Evolutionary conservation across 1,140 invertebrate species (phyloP).

Genomic region (Nebria ingens): DNA sequence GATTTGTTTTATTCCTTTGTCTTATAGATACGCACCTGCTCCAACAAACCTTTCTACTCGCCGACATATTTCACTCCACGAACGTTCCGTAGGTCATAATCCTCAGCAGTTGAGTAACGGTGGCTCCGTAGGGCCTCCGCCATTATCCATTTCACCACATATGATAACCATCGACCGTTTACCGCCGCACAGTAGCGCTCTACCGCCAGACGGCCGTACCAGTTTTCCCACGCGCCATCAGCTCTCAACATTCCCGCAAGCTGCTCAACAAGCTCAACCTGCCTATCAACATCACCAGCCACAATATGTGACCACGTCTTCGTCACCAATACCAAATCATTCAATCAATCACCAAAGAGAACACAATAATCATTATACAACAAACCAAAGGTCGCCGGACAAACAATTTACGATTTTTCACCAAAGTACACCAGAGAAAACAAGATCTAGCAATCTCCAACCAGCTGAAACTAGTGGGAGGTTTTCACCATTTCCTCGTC

Average conservation of each 20-base stretch:
- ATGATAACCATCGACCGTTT: not conserved
- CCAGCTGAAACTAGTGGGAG: conserved; percentile 5
- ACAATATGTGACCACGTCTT: too few species aligned
- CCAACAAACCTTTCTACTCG: not conserved
- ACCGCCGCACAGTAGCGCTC: not conserved
- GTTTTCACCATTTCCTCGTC: conserved; percentile 22
- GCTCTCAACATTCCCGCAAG: not conserved
- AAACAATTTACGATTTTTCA: conserved; percentile 4
- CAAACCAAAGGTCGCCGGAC: conserved; percentile 18
- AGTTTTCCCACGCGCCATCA: conserved; percentile 11
- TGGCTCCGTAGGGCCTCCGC: conserved; percentile 9
- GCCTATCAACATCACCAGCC: conserved; percentile 17
- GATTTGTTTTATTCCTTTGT: not conserved
- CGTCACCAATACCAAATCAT: not conserved
- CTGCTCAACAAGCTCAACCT: too few species aligned
- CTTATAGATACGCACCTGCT: conserved; percentile 13
- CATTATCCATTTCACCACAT: not conserved
- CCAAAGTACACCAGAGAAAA: conserved; percentile 9
- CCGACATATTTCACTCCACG: conserved; percentile 2
- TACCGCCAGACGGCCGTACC: conserved; percentile 18
- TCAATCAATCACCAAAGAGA: conserved; percentile 20
- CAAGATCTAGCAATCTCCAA: not conserved
- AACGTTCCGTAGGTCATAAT: not conserved
- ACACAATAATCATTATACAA: conserved; percentile 12
- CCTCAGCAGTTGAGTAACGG: conserved; percentile 15